These are phyloP conservation scores for Manis javanica DNA, from an alignment of 2,797 vertebrate genomes.

Conservation along the genomic window DNA sequence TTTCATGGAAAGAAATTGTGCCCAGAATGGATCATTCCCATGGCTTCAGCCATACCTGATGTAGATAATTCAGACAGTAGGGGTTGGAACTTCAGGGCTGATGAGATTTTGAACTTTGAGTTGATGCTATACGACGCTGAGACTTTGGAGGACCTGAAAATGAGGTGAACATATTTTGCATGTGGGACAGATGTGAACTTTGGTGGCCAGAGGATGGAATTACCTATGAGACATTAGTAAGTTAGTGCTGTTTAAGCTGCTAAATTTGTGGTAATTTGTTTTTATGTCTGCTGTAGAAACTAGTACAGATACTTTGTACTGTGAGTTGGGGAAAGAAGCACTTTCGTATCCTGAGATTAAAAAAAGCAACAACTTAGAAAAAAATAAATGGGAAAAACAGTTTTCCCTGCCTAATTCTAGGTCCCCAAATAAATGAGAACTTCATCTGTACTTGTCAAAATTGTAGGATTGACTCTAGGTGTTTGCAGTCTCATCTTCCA, in stretches of 20 bases:
- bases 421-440: not conserved
- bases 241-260: not conserved
- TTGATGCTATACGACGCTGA: not conserved
- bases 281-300: not conserved
- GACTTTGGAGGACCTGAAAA: not conserved
- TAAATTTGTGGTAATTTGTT: not conserved
- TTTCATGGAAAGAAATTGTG: not conserved
- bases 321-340: not conserved
- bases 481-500: not conserved
- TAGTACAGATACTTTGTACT: not conserved
- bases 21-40: not conserved
- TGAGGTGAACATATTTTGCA: not conserved
- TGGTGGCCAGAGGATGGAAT: not conserved
- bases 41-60: not conserved
- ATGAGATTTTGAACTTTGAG: not conserved
- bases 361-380: not conserved
- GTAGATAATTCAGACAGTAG: not conserved
- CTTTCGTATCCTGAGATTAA: not conserved
- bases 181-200: not conserved
- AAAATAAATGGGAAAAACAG: not conserved
- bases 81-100: not conserved
- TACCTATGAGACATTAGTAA: not conserved
- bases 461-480: not conserved
- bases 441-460: not conserved
- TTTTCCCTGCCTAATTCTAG: not conserved